These are phyloP conservation scores for Cathartes aura DNA, from an alignment of 2,113 vertebrate genomes.

Conservation along the genomic window DNA sequence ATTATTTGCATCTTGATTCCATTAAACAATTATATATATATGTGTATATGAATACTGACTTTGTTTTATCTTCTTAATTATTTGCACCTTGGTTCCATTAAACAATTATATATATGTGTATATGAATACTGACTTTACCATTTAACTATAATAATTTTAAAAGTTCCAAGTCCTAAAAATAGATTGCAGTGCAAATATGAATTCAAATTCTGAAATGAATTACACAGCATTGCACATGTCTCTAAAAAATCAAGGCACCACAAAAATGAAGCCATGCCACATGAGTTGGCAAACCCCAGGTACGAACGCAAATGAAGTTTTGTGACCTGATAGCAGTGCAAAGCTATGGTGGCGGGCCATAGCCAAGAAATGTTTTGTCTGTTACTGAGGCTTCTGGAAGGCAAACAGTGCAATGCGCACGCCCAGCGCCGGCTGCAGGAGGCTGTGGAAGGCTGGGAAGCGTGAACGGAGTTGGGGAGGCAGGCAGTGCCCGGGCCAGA, in stretches of 20 bases:
- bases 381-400: neutral
- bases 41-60: neutral
- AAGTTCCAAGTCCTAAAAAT: neutral
- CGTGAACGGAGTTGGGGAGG: rapidly evolving
- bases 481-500: neutral
- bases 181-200: neutral
- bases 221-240: too few species aligned
- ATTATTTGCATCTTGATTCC: neutral
- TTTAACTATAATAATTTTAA: neutral
- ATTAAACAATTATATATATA: neutral
- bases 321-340: neutral
- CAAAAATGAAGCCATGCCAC: too few species aligned
- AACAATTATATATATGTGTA: neutral
- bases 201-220: neutral
- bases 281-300: neutral
- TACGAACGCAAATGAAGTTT: too few species aligned
- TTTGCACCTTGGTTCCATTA: neutral
- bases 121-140: neutral
- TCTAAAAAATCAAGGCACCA: neutral
- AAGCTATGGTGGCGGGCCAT: neutral
- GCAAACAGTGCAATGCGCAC: too few species aligned
- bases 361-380: neutral
- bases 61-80: neutral
- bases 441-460: neutral
- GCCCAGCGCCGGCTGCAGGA: neutral